Percentiles rank a stretch among this genome's conserved stretches.
These are phyloP conservation scores for Pollicipes pollicipes DNA, from an alignment of 1,140 invertebrate species.

Conservation along the genomic window DNA sequence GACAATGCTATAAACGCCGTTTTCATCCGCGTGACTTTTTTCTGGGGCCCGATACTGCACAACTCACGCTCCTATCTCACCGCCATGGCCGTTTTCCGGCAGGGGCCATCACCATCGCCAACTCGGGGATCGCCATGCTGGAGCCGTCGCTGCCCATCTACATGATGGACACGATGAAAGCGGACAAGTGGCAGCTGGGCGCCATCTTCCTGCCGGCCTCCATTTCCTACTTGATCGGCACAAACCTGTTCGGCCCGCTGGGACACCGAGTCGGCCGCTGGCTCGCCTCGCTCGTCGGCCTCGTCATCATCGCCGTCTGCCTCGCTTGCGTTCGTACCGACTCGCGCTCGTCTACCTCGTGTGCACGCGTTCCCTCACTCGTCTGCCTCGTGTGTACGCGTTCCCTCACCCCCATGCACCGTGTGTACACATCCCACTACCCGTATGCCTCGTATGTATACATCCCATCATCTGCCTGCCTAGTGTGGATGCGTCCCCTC, in stretches of 20 bases:
- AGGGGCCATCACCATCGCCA: constrained; percentile 95
- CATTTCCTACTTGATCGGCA: constrained; percentile 91
- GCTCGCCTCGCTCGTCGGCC: constrained; percentile 82
- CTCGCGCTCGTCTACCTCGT: too few relatives aligned
- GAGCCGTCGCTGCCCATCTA: constrained; percentile 91
- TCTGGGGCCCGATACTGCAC: too few relatives aligned
- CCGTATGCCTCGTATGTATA: too few relatives aligned
- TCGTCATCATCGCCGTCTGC: constrained; percentile 85
- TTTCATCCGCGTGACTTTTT: too few relatives aligned
- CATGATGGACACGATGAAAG: constrained; percentile 97
- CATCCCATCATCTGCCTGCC: too few relatives aligned
- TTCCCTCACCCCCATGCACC: too few relatives aligned
- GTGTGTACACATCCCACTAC: too few relatives aligned
- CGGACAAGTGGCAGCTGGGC: constrained; percentile 75
- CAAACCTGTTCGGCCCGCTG: constrained; percentile 93
- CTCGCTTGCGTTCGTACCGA: constrained; percentile 44
- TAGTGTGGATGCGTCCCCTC: too few relatives aligned
- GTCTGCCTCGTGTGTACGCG: too few relatives aligned
- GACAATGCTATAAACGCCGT: too few relatives aligned
- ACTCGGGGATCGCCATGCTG: constrained; percentile 95
- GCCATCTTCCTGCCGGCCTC: constrained; percentile 89
- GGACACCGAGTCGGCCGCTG: constrained; percentile 95
- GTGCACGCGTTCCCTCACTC: too few relatives aligned
- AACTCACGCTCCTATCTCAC: too few relatives aligned
- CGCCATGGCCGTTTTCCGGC: constrained; percentile 9